Base-by-base conservation (phyloP, 2,888 invertebrate genomes). In the Galerucella calmariensis region DNA sequence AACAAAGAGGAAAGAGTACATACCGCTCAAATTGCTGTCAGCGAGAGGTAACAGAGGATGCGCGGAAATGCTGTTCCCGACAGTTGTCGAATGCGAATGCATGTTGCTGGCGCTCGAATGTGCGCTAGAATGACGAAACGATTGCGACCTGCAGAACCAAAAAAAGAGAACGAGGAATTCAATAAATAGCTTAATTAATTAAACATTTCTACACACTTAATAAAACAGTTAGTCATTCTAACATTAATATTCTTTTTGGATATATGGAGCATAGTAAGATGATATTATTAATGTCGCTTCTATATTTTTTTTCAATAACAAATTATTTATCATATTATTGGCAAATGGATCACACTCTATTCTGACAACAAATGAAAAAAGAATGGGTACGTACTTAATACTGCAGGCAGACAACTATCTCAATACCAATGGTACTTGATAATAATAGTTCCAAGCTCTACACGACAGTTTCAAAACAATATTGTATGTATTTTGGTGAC, bases 11-110 rank as follows among this genome's bases (percentile, higher is more conserved):
- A 59, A 46, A 24, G 35, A 72, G 77, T 84, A 89, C 89, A 86
- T 89, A 90, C 90, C 89, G 85, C 89, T 89, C 86, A 90, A 88
- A 86, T 88, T 89, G 89, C 89, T 86, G 86, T 88, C 88, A 82
- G 86, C 95, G 90, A 96, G 94, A 90, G 96, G 96, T 92, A 96
- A 94, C 92, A 96, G 93, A 90, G 95, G 95, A 91, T 95, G 95
- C 90, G 95, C 95, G 90, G 95, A 95, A 91, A 95, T 93, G 92
- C 94, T 95, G 91, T 93, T 92, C 91, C 93, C 94, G 90, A 93
- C 93, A 90, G 92, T 89, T 87, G 89, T 91, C 88, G 90, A 90
- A 89, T 90, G 90, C 88, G 90, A 90, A 89, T 90, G 90, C 89
- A 90, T 90, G 90, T 91, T 91, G 89, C 89, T 90, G 86, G 91